phyloP scores from a whole-genome alignment of 2,797 vertebrate species.

The Pachyuromys duprasi region DNA sequence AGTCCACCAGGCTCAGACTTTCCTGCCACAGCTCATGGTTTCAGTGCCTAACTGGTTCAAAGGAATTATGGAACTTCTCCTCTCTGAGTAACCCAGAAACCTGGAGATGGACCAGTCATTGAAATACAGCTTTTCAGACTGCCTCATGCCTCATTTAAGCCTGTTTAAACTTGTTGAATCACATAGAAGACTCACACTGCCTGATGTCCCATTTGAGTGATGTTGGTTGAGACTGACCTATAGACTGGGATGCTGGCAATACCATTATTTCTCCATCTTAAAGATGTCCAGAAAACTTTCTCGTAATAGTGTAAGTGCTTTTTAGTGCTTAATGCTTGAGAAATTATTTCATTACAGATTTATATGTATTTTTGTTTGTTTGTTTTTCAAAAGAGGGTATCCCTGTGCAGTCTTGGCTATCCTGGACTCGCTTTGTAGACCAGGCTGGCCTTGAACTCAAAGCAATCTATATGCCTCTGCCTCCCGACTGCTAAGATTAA shows the following conservation, averaged over 20 bases:
- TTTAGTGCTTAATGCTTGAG: background rate
- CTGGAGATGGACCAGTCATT: background rate
- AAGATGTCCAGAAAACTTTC: background rate
- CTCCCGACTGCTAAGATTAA: too few relatives aligned
- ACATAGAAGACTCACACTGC: background rate
- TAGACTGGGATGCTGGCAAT: background rate
- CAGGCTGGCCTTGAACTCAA: too few relatives aligned
- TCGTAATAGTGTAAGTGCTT: background rate
- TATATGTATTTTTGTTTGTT: background rate
- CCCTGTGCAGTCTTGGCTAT: too few relatives aligned
- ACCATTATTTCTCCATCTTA: background rate
- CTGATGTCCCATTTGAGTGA: background rate
- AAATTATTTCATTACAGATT: background rate
- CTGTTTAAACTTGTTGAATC: background rate
- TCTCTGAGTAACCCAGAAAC: background rate
- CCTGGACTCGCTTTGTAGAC: too few relatives aligned
- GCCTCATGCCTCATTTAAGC: background rate
- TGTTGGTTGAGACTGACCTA: background rate
- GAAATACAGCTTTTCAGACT: background rate
- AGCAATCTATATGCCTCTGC: too few relatives aligned
- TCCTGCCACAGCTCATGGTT: background rate
- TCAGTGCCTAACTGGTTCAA: background rate
- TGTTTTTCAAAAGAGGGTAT: too few relatives aligned
- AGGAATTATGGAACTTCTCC: background rate
- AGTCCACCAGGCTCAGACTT: background rate